A percentile compares a stretch with the other conserved stretches of the same genome.
phyloP scores from a whole-genome alignment of 2,113 vertebrate genomes.

The Melanerpes aurifrons region DNA sequence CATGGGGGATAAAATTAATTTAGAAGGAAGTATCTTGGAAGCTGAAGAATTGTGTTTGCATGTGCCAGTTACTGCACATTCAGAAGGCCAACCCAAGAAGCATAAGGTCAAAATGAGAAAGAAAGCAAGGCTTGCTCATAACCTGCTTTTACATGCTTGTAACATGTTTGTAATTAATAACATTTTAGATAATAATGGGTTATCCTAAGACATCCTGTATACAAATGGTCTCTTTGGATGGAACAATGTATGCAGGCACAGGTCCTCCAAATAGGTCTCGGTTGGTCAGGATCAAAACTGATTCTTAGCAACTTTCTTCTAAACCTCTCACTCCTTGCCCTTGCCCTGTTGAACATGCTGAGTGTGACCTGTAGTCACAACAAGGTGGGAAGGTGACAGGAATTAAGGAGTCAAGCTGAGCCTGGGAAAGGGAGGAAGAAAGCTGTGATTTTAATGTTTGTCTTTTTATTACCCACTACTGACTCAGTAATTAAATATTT shows the following conservation, averaged over 20 bases:
- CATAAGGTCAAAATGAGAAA: background rate
- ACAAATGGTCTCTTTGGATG: background rate
- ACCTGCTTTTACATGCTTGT: background rate
- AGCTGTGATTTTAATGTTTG: background rate
- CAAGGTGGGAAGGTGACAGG: background rate
- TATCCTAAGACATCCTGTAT: background rate
- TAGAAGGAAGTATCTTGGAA: background rate
- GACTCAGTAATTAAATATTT: background rate
- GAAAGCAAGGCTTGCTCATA: background rate
- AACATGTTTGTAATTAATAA: background rate
- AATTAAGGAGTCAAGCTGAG: background rate
- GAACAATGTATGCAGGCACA: background rate
- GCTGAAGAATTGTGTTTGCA: background rate
- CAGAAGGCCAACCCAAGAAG: background rate
- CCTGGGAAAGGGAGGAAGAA: background rate
- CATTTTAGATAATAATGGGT: background rate
- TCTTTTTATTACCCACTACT: background rate
- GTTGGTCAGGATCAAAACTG: background rate
- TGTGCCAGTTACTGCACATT: background rate
- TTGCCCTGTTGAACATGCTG: background rate
- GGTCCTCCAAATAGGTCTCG: background rate
- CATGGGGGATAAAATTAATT: background rate
- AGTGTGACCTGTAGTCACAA: fast-evolving
- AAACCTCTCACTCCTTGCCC: background rate
- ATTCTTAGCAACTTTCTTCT: background rate